Conservation (phyloP, 2,888 invertebrate genomes). For the Subacronicta megacephala region DNA sequence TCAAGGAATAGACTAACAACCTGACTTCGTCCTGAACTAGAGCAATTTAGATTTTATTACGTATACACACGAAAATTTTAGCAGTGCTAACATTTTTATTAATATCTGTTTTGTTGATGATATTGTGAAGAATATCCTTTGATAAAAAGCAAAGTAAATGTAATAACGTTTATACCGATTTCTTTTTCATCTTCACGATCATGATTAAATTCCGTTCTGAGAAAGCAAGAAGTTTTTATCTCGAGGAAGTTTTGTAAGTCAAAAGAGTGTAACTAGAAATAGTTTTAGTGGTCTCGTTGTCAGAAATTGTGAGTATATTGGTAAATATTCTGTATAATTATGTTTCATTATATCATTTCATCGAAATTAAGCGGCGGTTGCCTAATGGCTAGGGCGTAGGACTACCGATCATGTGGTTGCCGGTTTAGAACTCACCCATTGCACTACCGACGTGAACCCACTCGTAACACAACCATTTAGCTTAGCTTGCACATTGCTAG, state of each 20-base stretch:
- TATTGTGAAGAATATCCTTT: conserved; percentile 22
- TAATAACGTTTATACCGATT: conserved; percentile 25
- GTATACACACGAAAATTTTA: conserved; percentile 17
- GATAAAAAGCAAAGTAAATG: conserved; percentile 19
- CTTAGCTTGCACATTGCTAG: no score
- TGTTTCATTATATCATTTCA: no score
- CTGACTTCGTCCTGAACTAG: conserved; percentile 20
- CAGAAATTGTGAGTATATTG: no score
- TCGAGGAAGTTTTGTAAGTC: conserved; percentile 14
- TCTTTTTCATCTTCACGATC: conserved; percentile 19
- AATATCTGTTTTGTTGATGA: conserved; percentile 9
- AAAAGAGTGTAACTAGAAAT: conserved; percentile 9
- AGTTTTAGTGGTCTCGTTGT: neutral
- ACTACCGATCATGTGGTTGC: no score
- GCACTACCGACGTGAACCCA: no score
- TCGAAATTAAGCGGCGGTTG: no score
- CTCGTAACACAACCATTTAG: no score
- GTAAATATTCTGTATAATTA: no score
- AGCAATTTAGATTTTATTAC: conserved; percentile 34
- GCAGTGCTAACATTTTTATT: conserved; percentile 25
- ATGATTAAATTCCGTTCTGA: conserved; percentile 30
- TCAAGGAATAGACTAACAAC: conserved; percentile 23
- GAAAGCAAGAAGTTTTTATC: conserved; percentile 17
- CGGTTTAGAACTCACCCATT: no score
- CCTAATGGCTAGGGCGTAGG: no score